Evolutionary conservation across 2,797 vertebrate species (phyloP).

Genomic region (Perdix hodgsoniae): DNA sequence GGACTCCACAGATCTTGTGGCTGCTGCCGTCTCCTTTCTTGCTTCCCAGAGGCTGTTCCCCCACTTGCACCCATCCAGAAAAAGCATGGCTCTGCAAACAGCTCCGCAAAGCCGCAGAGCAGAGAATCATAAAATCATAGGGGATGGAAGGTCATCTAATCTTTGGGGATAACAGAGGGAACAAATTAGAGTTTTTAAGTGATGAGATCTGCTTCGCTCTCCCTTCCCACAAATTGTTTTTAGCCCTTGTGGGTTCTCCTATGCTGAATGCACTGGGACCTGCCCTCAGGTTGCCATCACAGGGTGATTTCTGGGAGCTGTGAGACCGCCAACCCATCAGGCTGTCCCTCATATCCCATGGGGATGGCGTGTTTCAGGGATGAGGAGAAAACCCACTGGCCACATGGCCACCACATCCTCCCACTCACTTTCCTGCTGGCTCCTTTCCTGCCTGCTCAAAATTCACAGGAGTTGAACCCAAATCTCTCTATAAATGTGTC

Average conservation of each 20-base stretch:
- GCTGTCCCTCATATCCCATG: not conserved
- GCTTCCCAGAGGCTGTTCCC: not conserved
- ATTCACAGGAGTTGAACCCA: not conserved
- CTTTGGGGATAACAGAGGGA: not conserved
- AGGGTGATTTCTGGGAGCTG: accelerated
- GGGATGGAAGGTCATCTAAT: not conserved
- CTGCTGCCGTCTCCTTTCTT: not conserved
- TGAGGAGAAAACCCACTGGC: not conserved
- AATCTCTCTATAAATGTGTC: not conserved
- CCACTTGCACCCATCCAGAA: not conserved
- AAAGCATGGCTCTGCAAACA: not conserved
- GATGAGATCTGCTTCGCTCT: not conserved
- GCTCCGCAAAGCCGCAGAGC: not conserved
- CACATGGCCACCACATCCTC: not conserved
- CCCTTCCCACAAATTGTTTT: not conserved
- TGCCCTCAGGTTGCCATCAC: not conserved
- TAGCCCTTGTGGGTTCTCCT: not conserved
- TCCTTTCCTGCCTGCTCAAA: not conserved
- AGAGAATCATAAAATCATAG: not conserved
- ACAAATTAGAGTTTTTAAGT: not conserved
- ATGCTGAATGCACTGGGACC: accelerated
- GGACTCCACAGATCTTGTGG: constrained; percentile 3
- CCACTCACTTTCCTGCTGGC: not conserved
- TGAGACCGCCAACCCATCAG: not conserved
- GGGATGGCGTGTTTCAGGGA: not conserved